Evolutionary conservation across 2,888 invertebrate species (phyloP).

Genomic region (Oeneis ivallda): DNA sequence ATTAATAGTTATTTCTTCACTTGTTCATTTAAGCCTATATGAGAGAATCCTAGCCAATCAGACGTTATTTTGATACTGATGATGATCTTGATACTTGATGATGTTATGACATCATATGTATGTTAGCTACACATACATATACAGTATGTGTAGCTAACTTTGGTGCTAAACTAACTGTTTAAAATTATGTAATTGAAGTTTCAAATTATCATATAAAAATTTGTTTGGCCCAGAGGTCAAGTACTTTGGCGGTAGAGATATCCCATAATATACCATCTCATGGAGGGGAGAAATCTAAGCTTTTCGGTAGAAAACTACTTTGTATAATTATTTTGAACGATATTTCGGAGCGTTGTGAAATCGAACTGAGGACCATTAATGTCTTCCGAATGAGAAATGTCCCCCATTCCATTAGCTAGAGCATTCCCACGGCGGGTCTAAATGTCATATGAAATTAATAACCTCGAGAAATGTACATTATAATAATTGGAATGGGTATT

Average conservation of each 20-base stretch:
- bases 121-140: too few species aligned
- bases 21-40: too few species aligned
- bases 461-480: conserved; percentile 22
- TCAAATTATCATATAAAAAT: too few species aligned
- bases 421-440: conserved; percentile 50
- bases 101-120: too few species aligned
- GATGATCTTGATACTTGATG: too few species aligned
- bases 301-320: conserved; percentile 20
- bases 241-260: neutral
- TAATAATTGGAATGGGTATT: conserved; percentile 27
- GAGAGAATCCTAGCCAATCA: too few species aligned
- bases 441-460: conserved; percentile 37
- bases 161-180: too few species aligned
- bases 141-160: too few species aligned
- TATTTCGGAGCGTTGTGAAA: conserved; percentile 45
- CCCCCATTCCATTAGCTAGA: conserved; percentile 45
- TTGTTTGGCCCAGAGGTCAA: neutral
- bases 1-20: too few species aligned
- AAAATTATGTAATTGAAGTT: too few species aligned
- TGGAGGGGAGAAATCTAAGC: neutral
- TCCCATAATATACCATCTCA: neutral
- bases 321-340: conserved; percentile 29
- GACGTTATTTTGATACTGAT: too few species aligned
- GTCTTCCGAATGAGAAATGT: conserved; percentile 57
- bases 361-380: conserved; percentile 54